phyloP scores from a whole-genome alignment of 2,797 vertebrate genomes.

The Sciurus vulgaris region DNA sequence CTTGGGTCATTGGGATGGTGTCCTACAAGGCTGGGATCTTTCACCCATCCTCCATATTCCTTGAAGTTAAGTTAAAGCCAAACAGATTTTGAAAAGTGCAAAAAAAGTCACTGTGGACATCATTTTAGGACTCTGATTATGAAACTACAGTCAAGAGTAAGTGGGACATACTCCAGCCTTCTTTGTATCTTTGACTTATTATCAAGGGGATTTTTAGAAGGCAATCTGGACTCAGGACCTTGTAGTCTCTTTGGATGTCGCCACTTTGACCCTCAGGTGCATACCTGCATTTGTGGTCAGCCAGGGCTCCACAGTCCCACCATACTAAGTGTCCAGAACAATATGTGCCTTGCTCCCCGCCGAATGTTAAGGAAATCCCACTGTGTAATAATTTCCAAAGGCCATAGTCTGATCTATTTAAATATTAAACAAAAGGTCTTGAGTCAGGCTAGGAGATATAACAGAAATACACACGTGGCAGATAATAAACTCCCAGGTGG shows the following conservation, averaged over 20 bases:
- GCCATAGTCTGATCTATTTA: neutral
- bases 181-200: neutral
- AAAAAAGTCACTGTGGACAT: neutral
- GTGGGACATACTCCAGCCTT: neutral
- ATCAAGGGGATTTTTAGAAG: neutral
- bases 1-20: neutral
- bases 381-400: neutral
- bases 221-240: neutral
- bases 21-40: neutral
- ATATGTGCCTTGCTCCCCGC: neutral
- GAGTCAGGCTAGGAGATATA: neutral
- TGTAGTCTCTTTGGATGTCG: neutral
- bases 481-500: neutral
- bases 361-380: neutral
- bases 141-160: neutral
- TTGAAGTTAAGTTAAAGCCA: neutral
- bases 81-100: slow-evolving; percentile 16
- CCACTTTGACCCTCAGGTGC: neutral
- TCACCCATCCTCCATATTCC: neutral
- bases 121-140: neutral
- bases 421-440: slow-evolving; percentile 51
- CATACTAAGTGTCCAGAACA: neutral
- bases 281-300: neutral
- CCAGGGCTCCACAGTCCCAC: neutral
- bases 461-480: neutral